Conservation (phyloP, 2,113 vertebrate genomes). For the Mormoops blainvillei region DNA sequence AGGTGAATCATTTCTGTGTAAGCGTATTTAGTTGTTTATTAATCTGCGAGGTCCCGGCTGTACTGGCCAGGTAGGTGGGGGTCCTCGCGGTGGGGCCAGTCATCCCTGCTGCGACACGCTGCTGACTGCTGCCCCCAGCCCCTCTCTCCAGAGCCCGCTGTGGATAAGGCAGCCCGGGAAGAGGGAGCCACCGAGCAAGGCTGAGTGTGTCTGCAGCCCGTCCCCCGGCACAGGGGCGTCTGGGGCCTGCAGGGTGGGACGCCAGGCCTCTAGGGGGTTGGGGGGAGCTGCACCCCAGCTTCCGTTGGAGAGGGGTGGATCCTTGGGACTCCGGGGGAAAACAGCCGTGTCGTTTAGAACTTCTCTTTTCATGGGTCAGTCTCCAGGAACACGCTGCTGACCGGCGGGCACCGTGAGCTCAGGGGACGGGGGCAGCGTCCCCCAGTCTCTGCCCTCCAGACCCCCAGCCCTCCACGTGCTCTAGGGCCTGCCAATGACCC, state of each 20-base stretch:
- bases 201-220: too few relatives aligned
- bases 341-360: rapidly evolving
- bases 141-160: too few relatives aligned
- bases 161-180: not conserved
- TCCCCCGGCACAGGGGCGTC: not conserved
- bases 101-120: too few relatives aligned
- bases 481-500: not conserved
- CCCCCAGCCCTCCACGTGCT: rapidly evolving
- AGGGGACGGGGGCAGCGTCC: not conserved
- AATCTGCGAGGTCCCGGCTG: not conserved
- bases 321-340: not conserved
- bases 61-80: too few relatives aligned
- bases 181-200: rapidly evolving
- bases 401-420: not conserved
- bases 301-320: not conserved
- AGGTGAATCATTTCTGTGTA: too few relatives aligned
- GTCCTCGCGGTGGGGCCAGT: too few relatives aligned
- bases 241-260: not conserved
- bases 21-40: not conserved
- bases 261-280: rapidly evolving
- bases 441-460: rapidly evolving
- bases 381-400: not conserved
- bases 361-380: rapidly evolving
- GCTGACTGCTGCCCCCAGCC: too few relatives aligned
- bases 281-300: not conserved